Evolutionary conservation across 2,113 vertebrate genomes (phyloP).

Genomic region (Muscicapa adusta): DNA sequence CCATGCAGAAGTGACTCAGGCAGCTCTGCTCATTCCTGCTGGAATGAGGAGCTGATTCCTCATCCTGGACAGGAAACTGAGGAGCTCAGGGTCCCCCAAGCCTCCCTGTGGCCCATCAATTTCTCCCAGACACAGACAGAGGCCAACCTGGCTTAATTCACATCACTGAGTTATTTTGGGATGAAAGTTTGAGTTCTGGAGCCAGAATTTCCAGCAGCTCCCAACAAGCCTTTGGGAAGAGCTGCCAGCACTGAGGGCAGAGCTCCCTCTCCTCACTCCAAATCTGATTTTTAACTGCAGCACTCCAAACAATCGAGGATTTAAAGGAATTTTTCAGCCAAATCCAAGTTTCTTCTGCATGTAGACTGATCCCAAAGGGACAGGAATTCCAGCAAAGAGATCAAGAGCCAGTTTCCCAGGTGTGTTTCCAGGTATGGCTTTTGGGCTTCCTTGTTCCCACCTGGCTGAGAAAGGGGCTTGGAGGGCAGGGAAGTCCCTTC

Average conservation of each 20-base stretch:
- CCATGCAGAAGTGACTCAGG: not conserved
- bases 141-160: not conserved
- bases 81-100: not conserved
- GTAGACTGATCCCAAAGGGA: not conserved
- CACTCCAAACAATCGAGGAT: rapidly evolving
- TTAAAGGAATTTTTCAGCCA: not conserved
- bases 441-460: not conserved
- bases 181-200: not conserved
- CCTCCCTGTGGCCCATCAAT: not conserved
- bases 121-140: not conserved
- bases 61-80: not conserved
- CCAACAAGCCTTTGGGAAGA: not conserved
- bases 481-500: not conserved
- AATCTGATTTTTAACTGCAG: not conserved
- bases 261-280: not conserved
- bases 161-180: not conserved
- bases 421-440: not conserved
- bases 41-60: not conserved
- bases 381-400: not conserved
- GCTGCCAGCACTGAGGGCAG: not conserved
- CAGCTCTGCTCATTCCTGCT: not conserved
- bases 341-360: not conserved
- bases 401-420: no score
- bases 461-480: not conserved
- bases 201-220: not conserved